These are phyloP conservation scores for Laupala kohalensis DNA, from an alignment of 1,140 invertebrate species.

Conservation along the genomic window DNA sequence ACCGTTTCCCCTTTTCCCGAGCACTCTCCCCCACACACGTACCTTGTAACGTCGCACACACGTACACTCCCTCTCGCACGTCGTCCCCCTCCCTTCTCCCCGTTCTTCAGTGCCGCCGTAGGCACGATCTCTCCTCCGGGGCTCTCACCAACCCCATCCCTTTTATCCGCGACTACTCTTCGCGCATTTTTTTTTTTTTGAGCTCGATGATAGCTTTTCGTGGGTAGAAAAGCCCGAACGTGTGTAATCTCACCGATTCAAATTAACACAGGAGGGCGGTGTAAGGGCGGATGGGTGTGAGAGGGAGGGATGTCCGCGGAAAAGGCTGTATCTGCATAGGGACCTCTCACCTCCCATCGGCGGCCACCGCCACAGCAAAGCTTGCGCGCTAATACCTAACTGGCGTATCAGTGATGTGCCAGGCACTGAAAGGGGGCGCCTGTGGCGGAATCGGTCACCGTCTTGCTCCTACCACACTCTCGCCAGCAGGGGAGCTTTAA, in stretches of 20 bases:
- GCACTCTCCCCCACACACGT: not conserved
- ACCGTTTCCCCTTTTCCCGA: slow-evolving; percentile 1
- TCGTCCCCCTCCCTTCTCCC: not conserved
- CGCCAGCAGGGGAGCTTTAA: not conserved
- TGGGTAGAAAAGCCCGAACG: slow-evolving; percentile 8
- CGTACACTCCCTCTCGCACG: not conserved
- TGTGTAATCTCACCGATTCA: slow-evolving; percentile 14
- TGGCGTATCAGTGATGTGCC: not conserved
- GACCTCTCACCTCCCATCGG: not conserved
- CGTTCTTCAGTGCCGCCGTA: too few relatives aligned
- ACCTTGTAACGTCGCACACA: not conserved
- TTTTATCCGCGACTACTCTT: not conserved
- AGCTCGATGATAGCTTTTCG: slow-evolving; percentile 7
- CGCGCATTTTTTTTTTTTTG: not conserved
- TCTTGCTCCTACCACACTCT: not conserved
- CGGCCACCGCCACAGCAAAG: not conserved
- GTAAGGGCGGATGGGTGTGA: not conserved
- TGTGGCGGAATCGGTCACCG: not conserved
- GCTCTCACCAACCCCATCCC: not conserved
- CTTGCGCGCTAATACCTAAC: not conserved
- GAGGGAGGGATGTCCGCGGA: too few relatives aligned
- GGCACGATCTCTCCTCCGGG: too few relatives aligned
- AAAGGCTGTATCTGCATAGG: not conserved
- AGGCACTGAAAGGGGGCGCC: not conserved
- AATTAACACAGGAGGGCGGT: slow-evolving; percentile 10